Conservation (phyloP, 1,140 invertebrate genomes). For the Arctopsyche grandis region DNA sequence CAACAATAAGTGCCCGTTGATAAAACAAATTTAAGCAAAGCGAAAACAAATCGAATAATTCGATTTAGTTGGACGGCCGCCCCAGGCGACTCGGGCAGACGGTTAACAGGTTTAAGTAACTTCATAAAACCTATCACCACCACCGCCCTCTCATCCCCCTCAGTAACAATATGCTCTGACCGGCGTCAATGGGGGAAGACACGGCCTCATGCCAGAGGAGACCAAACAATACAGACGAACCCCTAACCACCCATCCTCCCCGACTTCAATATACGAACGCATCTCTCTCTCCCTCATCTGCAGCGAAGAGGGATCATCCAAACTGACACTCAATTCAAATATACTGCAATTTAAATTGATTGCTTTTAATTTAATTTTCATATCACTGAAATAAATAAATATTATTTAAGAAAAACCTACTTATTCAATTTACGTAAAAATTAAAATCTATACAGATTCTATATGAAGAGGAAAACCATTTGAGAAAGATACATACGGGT, state of each 20-base stretch:
- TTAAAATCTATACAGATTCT: no score
- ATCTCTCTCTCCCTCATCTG: neutral
- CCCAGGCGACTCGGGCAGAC: slow-evolving; percentile 37
- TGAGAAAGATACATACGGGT: no score
- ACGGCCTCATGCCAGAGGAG: slow-evolving; percentile 27
- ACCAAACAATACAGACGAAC: slow-evolving; percentile 26
- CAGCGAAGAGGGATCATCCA: slow-evolving; percentile 15
- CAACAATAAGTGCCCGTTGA: slow-evolving; percentile 46
- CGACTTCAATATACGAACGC: neutral
- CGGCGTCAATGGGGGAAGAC: slow-evolving; percentile 33
- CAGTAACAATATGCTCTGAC: slow-evolving; percentile 31
- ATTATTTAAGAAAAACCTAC: no score
- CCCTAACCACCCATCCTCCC: neutral
- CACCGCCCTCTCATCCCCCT: slow-evolving; percentile 5
- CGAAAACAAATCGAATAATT: slow-evolving; percentile 55
- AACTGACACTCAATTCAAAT: neutral
- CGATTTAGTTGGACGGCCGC: slow-evolving; percentile 47
- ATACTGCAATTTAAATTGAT: neutral
- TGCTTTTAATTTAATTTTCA: neutral
- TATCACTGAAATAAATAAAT: neutral
- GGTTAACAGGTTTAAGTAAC: slow-evolving; percentile 47
- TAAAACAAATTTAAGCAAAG: slow-evolving; percentile 54
- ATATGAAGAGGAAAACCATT: no score
- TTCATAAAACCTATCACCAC: slow-evolving; percentile 44
- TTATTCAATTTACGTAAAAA: no score